These are phyloP conservation scores for Malurus cyaneus DNA, from an alignment of 2,113 vertebrate species.

Conservation along the genomic window DNA sequence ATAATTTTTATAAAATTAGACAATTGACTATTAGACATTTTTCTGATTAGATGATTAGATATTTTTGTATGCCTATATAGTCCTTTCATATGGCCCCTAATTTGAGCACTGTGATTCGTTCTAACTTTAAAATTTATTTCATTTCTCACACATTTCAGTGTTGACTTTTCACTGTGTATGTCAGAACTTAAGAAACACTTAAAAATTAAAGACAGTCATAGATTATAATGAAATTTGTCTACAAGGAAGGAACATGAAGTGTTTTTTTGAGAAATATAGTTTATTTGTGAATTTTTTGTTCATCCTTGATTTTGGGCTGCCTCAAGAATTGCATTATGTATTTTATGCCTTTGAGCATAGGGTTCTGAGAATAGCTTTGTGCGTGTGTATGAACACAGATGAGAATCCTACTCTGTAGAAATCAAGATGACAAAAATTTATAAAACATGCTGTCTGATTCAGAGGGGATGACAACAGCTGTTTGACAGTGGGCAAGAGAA, in stretches of 20 bases:
- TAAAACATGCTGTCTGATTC: neutral
- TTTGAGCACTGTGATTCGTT: neutral
- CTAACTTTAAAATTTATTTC: neutral
- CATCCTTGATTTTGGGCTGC: neutral
- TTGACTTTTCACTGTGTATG: neutral
- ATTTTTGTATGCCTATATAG: neutral
- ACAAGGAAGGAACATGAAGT: neutral
- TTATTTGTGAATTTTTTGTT: neutral
- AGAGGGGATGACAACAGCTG: neutral
- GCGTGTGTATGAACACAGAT: neutral
- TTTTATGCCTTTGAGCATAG: neutral
- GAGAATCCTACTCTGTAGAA: neutral
- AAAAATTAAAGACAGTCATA: neutral
- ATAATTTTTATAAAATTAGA: neutral
- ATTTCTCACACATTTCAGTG: neutral
- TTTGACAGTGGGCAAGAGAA: neutral
- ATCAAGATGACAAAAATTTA: neutral
- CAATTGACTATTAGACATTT: too few relatives aligned
- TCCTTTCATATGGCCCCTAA: neutral
- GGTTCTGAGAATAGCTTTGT: neutral
- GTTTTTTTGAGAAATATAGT: neutral
- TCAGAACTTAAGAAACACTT: neutral
- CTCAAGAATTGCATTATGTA: neutral
- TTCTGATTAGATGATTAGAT: too few relatives aligned
- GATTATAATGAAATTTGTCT: neutral